Base-by-base conservation (phyloP, 2,797 vertebrate species). In the Catostomus latipinnis region DNA sequence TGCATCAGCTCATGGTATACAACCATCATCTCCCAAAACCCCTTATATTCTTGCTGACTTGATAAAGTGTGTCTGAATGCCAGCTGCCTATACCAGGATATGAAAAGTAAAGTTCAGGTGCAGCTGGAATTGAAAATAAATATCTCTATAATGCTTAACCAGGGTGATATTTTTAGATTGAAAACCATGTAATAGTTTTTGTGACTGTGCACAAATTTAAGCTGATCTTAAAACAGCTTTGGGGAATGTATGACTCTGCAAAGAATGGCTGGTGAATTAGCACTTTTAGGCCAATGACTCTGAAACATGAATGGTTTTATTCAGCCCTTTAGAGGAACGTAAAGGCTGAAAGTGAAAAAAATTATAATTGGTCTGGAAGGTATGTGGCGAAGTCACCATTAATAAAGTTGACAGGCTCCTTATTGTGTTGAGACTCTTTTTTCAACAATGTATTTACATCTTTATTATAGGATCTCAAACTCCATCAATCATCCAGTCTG, bases 271-370 rank as follows among this genome's bases (percentile, higher is more conserved):
- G 57, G 57, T 46, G 9, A 60, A 74, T 74, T 52, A 18, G 34
- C 48, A 34, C 63, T 69, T 74, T 54, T 60, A 68, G 54, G 12
- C 67, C 18, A 56, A 48, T 74, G 74, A 81, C 69, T 75, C 61
- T 81, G 60, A 78, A 78, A 77, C 78, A 74, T 46, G 11, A 52
- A 57, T 61, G n/a, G 6, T 66, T 82, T 18, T 43, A 4, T 18
- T 34, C 16, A 60, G 5, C 1, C 18, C n/a, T 13, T 60, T 5
- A 16, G 6, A 68, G 52, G 6, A 52, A 61, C 9, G n/a, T 73
- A 52, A 13, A 10, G 10, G 46, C 1, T 4, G 46, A n/a, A 10
- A 22, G n/a, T 52, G 10, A 65, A 65, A 34, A 60, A 49, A 77
- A 12, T 70, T n/a, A 18, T 18, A 61, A 13, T 77, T 52, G 22